phyloP scores from a whole-genome alignment of 2,797 vertebrate genomes.

The Acridotheres tristis region DNA sequence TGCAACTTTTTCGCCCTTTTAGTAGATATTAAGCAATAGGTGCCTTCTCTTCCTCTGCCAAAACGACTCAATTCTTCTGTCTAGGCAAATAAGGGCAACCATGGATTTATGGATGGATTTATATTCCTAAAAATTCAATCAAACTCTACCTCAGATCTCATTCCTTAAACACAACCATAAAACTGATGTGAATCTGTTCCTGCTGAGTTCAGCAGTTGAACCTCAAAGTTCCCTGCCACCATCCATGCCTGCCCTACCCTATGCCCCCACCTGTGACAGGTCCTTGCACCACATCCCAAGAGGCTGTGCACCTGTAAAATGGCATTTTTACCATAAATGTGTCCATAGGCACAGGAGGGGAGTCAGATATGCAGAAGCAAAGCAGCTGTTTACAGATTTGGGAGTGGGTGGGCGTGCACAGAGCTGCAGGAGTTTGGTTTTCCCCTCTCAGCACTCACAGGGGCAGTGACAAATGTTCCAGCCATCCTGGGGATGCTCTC shows the following conservation, averaged over 20 bases:
- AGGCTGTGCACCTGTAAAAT: rapidly evolving
- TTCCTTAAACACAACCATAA: not conserved
- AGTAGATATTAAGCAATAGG: not conserved
- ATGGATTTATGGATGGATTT: not conserved
- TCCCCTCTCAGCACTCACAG: rapidly evolving
- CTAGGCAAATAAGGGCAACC: not conserved
- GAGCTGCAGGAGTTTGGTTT: not conserved
- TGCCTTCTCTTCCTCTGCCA: not conserved
- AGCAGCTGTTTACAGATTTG: not conserved
- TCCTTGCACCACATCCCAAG: rapidly evolving
- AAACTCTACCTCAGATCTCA: not conserved
- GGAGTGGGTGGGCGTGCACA: rapidly evolving
- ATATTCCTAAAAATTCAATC: not conserved
- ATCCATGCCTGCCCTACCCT: rapidly evolving
- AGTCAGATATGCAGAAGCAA: not conserved
- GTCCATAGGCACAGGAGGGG: not conserved
- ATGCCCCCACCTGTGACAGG: rapidly evolving
- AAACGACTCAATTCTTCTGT: not conserved
- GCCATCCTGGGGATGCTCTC: not conserved
- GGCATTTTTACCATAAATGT: not conserved
- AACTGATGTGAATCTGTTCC: not conserved
- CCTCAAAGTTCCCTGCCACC: not conserved
- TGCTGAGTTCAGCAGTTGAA: not conserved
- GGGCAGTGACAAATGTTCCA: not conserved
- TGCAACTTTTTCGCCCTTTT: not conserved